These are phyloP conservation scores for Eudasyphora cyanicolor DNA, from an alignment of 2,888 invertebrate species.

Conservation along the genomic window DNA sequence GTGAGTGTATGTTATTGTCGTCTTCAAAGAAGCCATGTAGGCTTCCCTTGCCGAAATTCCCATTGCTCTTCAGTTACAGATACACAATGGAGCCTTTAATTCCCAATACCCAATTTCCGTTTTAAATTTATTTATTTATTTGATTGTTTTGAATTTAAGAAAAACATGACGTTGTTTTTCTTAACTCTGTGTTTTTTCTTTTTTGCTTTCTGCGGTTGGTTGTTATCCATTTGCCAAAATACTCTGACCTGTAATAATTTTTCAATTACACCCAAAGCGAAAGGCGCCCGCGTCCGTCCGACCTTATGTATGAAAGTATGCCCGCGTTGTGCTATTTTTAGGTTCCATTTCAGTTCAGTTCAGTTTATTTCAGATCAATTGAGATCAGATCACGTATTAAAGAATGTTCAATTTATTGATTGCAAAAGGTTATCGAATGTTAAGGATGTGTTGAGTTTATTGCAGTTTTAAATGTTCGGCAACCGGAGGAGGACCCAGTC, in stretches of 20 bases:
- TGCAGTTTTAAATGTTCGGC: not conserved
- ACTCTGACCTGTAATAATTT: constrained; percentile 66
- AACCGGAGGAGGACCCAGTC: too few species aligned
- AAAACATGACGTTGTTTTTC: not conserved
- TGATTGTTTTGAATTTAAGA: constrained; percentile 51
- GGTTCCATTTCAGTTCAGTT: not conserved
- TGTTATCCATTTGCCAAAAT: constrained; percentile 42
- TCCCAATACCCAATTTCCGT: constrained; percentile 43
- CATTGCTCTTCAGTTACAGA: constrained; percentile 43
- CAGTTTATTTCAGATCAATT: too few species aligned
- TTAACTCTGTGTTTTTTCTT: not conserved
- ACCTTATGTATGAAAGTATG: not conserved
- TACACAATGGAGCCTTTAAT: constrained; percentile 23
- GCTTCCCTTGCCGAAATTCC: constrained; percentile 33
- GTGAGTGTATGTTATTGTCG: constrained; percentile 9
- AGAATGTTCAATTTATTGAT: constrained; percentile 2
- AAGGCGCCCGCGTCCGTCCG: constrained; percentile 67
- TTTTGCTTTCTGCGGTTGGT: constrained; percentile 23
- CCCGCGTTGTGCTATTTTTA: constrained; percentile 22
- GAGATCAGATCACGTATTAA: constrained; percentile 17
- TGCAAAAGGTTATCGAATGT: constrained; percentile 2
- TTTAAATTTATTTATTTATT: constrained; percentile 53
- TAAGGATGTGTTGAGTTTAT: constrained; percentile 1
- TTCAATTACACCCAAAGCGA: constrained; percentile 69
- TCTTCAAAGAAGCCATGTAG: not conserved